A percentile compares a stretch with the other conserved stretches of the same genome.
These are phyloP conservation scores for Pteronotus mesoamericanus DNA, from an alignment of 2,797 vertebrate genomes.

Conservation along the genomic window DNA sequence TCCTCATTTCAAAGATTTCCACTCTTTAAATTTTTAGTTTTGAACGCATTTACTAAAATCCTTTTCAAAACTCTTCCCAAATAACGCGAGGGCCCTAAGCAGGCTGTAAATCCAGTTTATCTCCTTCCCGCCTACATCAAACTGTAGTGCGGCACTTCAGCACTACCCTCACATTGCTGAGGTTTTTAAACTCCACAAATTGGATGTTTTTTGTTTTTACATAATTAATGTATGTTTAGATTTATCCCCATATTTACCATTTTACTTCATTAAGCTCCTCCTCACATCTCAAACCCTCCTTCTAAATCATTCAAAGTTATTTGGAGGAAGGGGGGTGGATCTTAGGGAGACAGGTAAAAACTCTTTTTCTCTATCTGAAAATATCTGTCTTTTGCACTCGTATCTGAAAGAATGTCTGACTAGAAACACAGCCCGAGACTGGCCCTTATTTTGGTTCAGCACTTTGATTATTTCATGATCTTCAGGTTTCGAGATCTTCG, in stretches of 20 bases:
- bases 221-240: neutral
- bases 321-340: neutral
- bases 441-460: neutral
- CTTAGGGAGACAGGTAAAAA: neutral
- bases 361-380: neutral
- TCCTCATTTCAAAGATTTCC: neutral
- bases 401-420: neutral
- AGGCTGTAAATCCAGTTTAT: neutral
- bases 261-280: neutral
- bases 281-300: neutral
- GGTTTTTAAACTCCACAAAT: neutral
- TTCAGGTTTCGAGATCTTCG: neutral
- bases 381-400: neutral
- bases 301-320: neutral
- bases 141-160: neutral
- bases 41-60: neutral
- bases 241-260: neutral
- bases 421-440: neutral
- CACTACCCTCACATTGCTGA: neutral
- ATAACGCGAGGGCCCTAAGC: neutral
- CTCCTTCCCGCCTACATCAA: neutral
- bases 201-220: neutral
- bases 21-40: neutral
- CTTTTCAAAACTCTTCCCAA: neutral
- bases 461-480: neutral